Base-by-base conservation (phyloP, 1,140 invertebrate genomes). In the Macrocentrus cingulum region DNA sequence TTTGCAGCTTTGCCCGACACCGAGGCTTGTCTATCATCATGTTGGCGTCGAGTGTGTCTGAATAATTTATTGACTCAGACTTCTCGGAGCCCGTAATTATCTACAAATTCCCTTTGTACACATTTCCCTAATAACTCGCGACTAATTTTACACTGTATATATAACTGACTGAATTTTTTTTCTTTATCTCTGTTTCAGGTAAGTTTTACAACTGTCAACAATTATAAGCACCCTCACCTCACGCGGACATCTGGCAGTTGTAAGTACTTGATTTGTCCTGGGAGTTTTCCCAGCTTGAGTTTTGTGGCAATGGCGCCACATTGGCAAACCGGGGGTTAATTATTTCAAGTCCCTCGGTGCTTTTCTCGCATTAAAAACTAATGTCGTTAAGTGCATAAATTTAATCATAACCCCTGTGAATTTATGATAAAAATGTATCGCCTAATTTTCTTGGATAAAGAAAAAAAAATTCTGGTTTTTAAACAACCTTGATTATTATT, bases 301-400 rank as follows among this genome's bases (percentile, higher is more conserved):
- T 44, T 44, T 61, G 48, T 20, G 56, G 45, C 37, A 34, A 60
- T 39, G 13, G 29, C 45, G 54, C 39, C 41, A 58, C 36, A 18
- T 51, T 50, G 32, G 18, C 20, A 20, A 25, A 18, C 64, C 20
- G 58, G 4, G 48, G 64, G 37, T 63, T 70, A 70, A 70, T 70
- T 70, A 70, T 70, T 63, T 62, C 65, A 61, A 63, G 39, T 67
- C 66, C 63, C 69, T 48, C 11, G 60, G 60, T 61, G 61, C 63
- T 61, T 59, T 23, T 61, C 32, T 25, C 56, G 29, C 55, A 62
- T 70, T 66, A 66, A 69, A 69, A 70, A 69, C 54, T 67, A 64
- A 69, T 70, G 56, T 61, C 48, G 46, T 57, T 64, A 41, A 57
- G 46, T 66, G 20, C 19, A 56, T 13, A 19, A 59, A 67, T 67